These are phyloP conservation scores for Pachyuromys duprasi DNA, from an alignment of 2,797 vertebrate species.

Conservation along the genomic window DNA sequence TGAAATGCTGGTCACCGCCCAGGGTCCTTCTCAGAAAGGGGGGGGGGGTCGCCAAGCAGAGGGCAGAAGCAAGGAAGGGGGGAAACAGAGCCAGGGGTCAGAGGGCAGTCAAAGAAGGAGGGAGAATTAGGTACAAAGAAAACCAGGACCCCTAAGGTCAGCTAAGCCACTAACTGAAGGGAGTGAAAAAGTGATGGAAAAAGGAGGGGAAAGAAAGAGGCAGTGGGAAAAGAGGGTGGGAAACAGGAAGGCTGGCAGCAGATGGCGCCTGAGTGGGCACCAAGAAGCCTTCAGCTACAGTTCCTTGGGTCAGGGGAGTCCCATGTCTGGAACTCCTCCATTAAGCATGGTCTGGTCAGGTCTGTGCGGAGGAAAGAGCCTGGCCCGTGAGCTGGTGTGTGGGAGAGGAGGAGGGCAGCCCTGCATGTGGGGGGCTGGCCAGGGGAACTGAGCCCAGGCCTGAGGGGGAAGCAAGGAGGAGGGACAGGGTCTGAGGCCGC, in stretches of 20 bases:
- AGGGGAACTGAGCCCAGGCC: constrained; percentile 74
- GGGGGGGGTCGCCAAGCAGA: neutral
- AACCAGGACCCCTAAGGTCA: constrained; percentile 17
- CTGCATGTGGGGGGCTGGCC: constrained; percentile 44
- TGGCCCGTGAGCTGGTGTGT: neutral
- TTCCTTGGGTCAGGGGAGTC: neutral
- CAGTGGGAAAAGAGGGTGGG: neutral
- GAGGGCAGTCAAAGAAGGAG: constrained; percentile 15
- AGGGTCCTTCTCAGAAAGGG: constrained; percentile 42
- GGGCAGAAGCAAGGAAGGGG: neutral
- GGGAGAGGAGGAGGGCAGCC: constrained; percentile 40
- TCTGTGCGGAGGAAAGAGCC: constrained; percentile 46
- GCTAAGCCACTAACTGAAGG: neutral
- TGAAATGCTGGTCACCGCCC: constrained; percentile 58
- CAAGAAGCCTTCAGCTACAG: neutral
- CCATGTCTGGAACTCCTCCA: neutral
- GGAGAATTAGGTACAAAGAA: constrained; percentile 28
- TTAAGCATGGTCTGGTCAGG: constrained; percentile 41
- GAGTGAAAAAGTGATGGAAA: neutral
- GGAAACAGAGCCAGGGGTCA: constrained; percentile 36
- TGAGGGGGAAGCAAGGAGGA: constrained; percentile 79
- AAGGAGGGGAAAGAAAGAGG: neutral
- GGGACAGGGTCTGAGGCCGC: constrained; percentile 83
- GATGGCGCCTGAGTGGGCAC: neutral
- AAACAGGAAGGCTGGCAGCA: neutral